Base-by-base conservation (phyloP, 2,888 invertebrate species). In the Tetranychus piercei region DNA sequence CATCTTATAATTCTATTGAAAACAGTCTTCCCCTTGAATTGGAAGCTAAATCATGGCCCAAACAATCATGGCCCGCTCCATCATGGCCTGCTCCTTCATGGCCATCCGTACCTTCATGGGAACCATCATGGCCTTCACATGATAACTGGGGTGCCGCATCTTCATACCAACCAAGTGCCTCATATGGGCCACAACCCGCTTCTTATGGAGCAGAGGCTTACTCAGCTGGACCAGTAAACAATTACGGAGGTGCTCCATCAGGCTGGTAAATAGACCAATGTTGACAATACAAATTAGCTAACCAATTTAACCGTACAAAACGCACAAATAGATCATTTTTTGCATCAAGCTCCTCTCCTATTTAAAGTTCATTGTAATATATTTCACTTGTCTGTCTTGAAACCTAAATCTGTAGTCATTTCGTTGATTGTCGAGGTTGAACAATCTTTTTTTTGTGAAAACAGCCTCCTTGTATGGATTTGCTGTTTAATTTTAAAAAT, bases 31-130 rank as follows among this genome's bases (percentile, higher is more conserved):
- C 69, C 20, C 69, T 69, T 23, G 69, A 69, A 23, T 23, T 69
- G 20, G 69, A 69, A 22, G 22, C 20, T 11, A 69, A 69, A 22
- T 69, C 69, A 69, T 69, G 69, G 69, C 69, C 69, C 20, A 69
- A 69, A 69, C 69, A 69, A 20, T 69, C 69, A 18, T 69, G 69
- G 69, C 69, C 69, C 11, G 34, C 20, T 23, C 69, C 20, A 69
- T 69, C 69, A 7, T 69, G 69, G 69, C 69, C 69, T 23, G 34
- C 20, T 6, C 69, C 20, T 9, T 69, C 69, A 69, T 69, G 69
- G 69, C 22, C 22, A 20, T 23, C 20, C 11, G 69, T 23, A 69
- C 69, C 69, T 69, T 23, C 22, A 20, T 69, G 69, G 69, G 55
- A 55, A 55, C 69, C 69, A 5, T 69, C 69, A 69, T 69, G 20